Conservation (phyloP, 2,797 vertebrate genomes). For the Tenualosa ilisha region DNA sequence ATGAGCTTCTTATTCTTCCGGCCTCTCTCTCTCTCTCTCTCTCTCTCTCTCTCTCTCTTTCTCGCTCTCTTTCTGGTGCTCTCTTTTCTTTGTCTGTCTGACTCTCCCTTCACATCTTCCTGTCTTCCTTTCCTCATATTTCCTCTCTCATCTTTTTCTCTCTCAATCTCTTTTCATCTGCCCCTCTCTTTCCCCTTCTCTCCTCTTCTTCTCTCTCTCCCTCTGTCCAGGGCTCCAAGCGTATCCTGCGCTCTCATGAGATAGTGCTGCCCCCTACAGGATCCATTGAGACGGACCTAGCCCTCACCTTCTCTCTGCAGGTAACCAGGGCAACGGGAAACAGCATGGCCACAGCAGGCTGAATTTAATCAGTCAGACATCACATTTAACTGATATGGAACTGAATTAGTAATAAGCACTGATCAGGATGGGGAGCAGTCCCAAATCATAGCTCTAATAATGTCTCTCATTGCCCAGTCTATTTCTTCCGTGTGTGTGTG, state of each 20-base stretch:
- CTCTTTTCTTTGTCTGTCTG: not conserved
- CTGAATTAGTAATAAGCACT: not conserved
- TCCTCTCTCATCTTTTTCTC: not conserved
- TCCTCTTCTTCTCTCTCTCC: not conserved
- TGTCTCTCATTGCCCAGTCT: not conserved
- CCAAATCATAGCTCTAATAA: not conserved
- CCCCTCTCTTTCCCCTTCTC: not conserved
- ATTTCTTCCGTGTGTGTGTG: not conserved
- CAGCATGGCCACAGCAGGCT: not conserved
- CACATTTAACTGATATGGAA: not conserved
- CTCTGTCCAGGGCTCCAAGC: conserved; percentile 86
- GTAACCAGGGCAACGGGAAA: conserved; percentile 60
- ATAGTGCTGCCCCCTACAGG: conserved; percentile 94
- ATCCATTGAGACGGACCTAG: conserved; percentile 92
- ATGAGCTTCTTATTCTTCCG: not conserved
- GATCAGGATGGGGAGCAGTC: not conserved
- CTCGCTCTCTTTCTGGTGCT: too few species aligned
- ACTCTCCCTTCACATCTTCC: not conserved
- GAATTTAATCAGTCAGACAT: not conserved
- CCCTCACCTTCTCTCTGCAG: conserved; percentile 94
- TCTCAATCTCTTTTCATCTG: not conserved
- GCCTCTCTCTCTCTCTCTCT: not conserved
- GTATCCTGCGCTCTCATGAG: conserved; percentile 93
- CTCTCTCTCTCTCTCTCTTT: too few species aligned
- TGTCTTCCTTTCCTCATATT: not conserved